Conservation (phyloP, 1,140 invertebrate species). For the Bombus consobrinus region DNA sequence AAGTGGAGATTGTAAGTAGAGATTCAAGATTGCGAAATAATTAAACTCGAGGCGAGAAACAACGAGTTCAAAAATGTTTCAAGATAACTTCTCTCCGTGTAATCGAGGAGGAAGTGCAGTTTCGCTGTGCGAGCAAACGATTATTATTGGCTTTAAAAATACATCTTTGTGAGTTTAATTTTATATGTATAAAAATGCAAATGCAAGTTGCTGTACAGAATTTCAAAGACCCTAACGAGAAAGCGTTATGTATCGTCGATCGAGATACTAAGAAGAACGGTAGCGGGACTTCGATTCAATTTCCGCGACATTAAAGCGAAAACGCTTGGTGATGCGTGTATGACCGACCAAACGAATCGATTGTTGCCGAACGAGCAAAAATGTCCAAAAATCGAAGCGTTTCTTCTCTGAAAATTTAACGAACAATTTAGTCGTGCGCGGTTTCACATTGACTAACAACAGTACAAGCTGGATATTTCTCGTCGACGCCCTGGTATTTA, state of each 20-base stretch:
- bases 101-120: accelerated
- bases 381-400: background rate
- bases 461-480: background rate
- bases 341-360: constrained; percentile 9
- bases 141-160: constrained; percentile 55
- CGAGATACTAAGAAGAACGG: constrained; percentile 2
- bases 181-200: constrained; percentile 58
- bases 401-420: background rate
- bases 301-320: constrained; percentile 6
- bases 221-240: constrained; percentile 48
- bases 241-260: constrained; percentile 1
- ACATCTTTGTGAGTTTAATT: constrained; percentile 3
- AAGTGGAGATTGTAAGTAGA: background rate
- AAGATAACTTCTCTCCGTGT: no score
- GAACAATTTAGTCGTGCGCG: background rate
- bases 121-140: background rate
- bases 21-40: background rate
- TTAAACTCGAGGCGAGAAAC: background rate
- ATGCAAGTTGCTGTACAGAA: constrained; percentile 30
- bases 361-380: background rate
- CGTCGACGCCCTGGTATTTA: background rate
- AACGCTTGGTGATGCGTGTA: background rate
- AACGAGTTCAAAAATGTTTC: background rate
- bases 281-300: constrained; percentile 5
- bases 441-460: background rate